A percentile compares a stretch with the other conserved stretches of the same genome.
Conservation (phyloP, 2,888 invertebrate genomes). For the Drosophila kuntzei region DNA sequence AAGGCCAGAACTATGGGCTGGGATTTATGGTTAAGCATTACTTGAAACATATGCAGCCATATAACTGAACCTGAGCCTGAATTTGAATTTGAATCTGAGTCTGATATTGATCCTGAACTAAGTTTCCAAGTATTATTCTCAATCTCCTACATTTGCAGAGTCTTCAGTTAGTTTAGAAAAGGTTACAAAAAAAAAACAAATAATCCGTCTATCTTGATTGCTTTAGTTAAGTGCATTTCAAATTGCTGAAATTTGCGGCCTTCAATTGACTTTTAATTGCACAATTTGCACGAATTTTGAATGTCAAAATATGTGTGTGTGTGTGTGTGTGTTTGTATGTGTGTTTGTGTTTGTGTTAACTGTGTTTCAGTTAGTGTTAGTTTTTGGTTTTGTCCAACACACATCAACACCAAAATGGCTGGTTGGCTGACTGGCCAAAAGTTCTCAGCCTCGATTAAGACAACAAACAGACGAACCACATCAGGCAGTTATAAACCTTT, state of each 20-base stretch:
- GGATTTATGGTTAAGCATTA: slow-evolving; percentile 67
- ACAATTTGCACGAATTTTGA: slow-evolving; percentile 43
- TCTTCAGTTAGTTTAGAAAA: slow-evolving; percentile 5
- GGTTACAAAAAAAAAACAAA: background rate
- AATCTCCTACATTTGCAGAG: background rate
- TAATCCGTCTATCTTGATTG: background rate
- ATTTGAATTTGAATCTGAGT: background rate
- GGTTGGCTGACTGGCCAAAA: slow-evolving; percentile 52
- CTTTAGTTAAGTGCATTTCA: slow-evolving; percentile 20
- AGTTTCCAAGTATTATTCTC: background rate
- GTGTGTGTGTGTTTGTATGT: slow-evolving; percentile 23
- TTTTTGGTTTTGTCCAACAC: slow-evolving; percentile 56
- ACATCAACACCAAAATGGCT: slow-evolving; percentile 27
- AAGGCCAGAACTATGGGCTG: slow-evolving; percentile 46
- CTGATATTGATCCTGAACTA: background rate
- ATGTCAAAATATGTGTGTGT: slow-evolving; percentile 41
- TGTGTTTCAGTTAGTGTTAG: slow-evolving; percentile 53
- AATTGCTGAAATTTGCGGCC: slow-evolving; percentile 46
- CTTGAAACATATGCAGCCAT: slow-evolving; percentile 41
- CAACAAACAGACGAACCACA: slow-evolving; percentile 66
- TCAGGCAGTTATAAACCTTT: slow-evolving; percentile 54
- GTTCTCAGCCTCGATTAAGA: slow-evolving; percentile 68
- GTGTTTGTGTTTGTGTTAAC: slow-evolving; percentile 41
- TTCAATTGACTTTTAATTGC: slow-evolving; percentile 74
- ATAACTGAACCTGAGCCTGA: slow-evolving; percentile 14